Evolutionary conservation across 1,140 invertebrate genomes (phyloP).

Genomic region (Caenorhabditis briggsae): DNA sequence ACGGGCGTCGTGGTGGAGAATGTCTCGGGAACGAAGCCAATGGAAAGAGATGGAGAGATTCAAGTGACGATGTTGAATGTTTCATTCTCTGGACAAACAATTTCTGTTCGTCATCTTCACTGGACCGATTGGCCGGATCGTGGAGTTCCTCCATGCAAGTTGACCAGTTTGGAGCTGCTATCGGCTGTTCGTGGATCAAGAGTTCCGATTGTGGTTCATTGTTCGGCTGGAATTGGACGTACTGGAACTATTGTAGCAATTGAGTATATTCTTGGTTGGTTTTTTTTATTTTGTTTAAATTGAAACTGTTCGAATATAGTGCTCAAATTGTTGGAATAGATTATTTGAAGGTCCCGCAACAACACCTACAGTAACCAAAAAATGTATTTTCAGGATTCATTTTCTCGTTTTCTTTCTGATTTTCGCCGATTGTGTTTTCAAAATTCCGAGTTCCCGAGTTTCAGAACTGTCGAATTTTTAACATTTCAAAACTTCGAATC

Average conservation of each 20-base stretch:
- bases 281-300: neutral
- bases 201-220: constrained; percentile 62
- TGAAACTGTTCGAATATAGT: neutral
- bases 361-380: too few species aligned
- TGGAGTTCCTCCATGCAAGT: constrained; percentile 57
- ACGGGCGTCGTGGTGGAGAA: neutral
- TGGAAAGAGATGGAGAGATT: constrained; percentile 30
- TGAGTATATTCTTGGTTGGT: constrained; percentile 51
- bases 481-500: too few species aligned
- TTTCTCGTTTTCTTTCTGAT: too few species aligned
- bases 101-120: constrained; percentile 40
- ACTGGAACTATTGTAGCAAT: constrained; percentile 57
- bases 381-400: too few species aligned
- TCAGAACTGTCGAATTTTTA: too few species aligned
- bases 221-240: constrained; percentile 67
- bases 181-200: constrained; percentile 52
- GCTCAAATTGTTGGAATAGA: too few species aligned
- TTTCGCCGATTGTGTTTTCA: too few species aligned
- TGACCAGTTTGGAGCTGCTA: constrained; percentile 55
- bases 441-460: too few species aligned
- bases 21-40: constrained; percentile 17
- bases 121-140: constrained; percentile 66
- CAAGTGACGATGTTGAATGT: neutral
- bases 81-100: neutral
- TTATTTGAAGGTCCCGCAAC: too few species aligned